Conservation (phyloP, 2,113 vertebrate genomes). For the Brienomyrus longianalis region DNA sequence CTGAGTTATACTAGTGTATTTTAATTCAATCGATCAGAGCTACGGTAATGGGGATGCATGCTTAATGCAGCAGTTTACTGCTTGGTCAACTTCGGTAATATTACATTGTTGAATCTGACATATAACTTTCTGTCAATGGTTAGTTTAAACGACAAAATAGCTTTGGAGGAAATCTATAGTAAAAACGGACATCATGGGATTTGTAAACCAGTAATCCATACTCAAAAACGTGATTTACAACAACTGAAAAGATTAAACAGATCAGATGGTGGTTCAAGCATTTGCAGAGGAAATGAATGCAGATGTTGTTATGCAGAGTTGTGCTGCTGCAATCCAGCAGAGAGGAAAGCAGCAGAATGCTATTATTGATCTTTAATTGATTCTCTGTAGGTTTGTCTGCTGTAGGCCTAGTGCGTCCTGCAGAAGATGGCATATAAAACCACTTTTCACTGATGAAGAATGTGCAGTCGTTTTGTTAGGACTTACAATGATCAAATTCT, state of each 20-base stretch:
- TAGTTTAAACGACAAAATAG: neutral
- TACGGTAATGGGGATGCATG: neutral
- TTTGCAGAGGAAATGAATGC: neutral
- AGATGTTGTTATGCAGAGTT: neutral
- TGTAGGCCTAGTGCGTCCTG: neutral
- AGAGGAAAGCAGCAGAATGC: neutral
- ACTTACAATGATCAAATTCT: neutral
- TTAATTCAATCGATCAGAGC: neutral
- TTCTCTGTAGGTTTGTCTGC: neutral
- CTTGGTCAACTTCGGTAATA: neutral
- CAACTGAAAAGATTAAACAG: neutral
- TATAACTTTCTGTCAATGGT: neutral
- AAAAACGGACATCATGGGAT: neutral
- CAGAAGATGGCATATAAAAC: neutral
- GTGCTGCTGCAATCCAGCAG: neutral
- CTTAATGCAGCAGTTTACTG: neutral
- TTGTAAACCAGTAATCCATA: neutral
- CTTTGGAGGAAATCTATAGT: neutral
- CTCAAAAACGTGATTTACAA: neutral
- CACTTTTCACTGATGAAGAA: neutral
- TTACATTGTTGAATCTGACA: neutral
- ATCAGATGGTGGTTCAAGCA: neutral
- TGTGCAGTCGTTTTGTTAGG: neutral
- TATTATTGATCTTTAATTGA: slow-evolving; percentile 7
- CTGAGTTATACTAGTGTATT: neutral